Percentiles rank a stretch among this genome's conserved stretches.
These are phyloP conservation scores for Plebejus argus DNA, from an alignment of 2,888 invertebrate genomes.

Conservation along the genomic window DNA sequence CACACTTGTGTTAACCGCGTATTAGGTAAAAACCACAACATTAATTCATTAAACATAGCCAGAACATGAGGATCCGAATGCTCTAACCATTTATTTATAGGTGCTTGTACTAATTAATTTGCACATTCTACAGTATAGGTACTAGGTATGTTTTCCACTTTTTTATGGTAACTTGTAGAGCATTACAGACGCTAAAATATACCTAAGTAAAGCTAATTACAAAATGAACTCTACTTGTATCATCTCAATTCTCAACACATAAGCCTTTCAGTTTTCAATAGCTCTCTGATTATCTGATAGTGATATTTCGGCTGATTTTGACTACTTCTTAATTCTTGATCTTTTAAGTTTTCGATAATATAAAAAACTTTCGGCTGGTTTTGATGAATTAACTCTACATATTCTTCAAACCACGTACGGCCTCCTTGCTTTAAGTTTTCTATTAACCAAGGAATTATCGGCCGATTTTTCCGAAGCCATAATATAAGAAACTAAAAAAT, in stretches of 20 bases:
- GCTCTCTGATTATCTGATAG: no score
- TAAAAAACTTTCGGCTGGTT: not conserved
- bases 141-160: no score
- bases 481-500: not conserved
- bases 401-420: not conserved
- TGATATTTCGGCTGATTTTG: not conserved
- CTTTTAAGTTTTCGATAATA: no score
- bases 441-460: not conserved
- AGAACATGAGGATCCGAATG: not conserved
- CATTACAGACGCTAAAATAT: not conserved
- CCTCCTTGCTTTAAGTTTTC: not conserved
- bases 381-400: not conserved
- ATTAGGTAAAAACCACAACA: slow-evolving; percentile 16
- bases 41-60: slow-evolving; percentile 10
- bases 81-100: not conserved
- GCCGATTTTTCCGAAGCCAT: not conserved
- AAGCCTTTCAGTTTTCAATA: no score
- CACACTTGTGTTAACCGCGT: not conserved
- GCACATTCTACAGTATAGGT: no score
- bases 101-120: no score
- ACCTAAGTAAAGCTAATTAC: not conserved
- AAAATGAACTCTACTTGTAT: no score
- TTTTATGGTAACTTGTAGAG: no score
- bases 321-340: no score
- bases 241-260: no score